Percentiles rank a stretch among this genome's conserved stretches.
Evolutionary conservation across 2,888 invertebrate genomes (phyloP).

Genomic region (Pycnomerus fuliginosus): DNA sequence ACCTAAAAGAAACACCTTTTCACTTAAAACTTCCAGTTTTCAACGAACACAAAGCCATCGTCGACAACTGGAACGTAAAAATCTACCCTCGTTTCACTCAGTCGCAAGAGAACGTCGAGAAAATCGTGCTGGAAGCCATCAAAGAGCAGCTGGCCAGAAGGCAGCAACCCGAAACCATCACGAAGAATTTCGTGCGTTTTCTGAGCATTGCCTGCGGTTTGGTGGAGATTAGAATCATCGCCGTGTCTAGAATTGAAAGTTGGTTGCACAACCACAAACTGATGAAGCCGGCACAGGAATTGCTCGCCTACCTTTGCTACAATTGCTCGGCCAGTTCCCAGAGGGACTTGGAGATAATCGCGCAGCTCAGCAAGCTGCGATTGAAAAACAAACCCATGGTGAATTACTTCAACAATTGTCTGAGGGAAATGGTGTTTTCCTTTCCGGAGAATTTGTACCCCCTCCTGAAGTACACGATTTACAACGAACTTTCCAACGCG

Average conservation of each 20-base stretch:
- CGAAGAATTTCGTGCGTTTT: slow-evolving; percentile 84
- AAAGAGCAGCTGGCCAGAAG: slow-evolving; percentile 84
- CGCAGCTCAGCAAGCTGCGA: slow-evolving; percentile 83
- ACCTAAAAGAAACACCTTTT: slow-evolving; percentile 6
- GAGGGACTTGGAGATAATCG: slow-evolving; percentile 67
- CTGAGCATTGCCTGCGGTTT: slow-evolving; percentile 84
- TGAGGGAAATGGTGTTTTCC: slow-evolving; percentile 84
- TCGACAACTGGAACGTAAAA: slow-evolving; percentile 54
- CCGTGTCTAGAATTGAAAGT: slow-evolving; percentile 80
- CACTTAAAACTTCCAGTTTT: slow-evolving; percentile 39
- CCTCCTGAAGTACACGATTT: slow-evolving; percentile 86
- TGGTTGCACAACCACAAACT: slow-evolving; percentile 97
- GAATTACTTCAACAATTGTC: slow-evolving; percentile 83
- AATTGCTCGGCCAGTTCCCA: slow-evolving; percentile 77
- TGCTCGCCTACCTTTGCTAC: slow-evolving; percentile 85
- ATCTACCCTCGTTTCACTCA: slow-evolving; percentile 61
- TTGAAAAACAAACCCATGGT: slow-evolving; percentile 92
- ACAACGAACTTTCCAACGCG: slow-evolving; percentile 90
- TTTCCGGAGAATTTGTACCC: slow-evolving; percentile 83
- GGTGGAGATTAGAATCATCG: slow-evolving; percentile 78
- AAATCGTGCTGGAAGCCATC: slow-evolving; percentile 80
- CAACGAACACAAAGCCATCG: slow-evolving; percentile 50
- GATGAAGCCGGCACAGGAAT: slow-evolving; percentile 87
- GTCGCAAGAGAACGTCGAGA: slow-evolving; percentile 70
- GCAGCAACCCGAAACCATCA: slow-evolving; percentile 83